These are phyloP conservation scores for Empidonax traillii DNA, from an alignment of 2,113 vertebrate species.

Conservation along the genomic window DNA sequence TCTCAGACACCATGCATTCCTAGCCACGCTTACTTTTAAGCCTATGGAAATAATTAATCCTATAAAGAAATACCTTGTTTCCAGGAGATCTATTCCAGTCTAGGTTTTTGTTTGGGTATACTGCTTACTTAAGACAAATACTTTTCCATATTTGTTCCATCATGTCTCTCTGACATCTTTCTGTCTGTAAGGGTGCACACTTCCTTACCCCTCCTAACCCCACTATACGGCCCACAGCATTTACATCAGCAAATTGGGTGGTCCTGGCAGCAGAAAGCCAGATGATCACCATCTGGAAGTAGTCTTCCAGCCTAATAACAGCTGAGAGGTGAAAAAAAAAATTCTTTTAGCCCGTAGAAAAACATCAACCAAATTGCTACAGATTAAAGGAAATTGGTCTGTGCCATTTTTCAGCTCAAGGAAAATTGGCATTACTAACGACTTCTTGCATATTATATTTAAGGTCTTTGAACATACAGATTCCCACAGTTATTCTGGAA, in stretches of 20 bases:
- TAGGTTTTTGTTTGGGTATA: not conserved
- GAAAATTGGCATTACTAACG: not conserved
- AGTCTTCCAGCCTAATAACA: not conserved
- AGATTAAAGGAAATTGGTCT: not conserved
- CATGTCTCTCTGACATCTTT: not conserved
- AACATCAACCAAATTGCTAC: not conserved
- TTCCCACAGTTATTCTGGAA: conserved; percentile 5
- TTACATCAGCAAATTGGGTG: not conserved
- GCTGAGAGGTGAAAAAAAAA: not conserved
- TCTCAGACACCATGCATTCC: not conserved
- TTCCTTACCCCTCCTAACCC: not conserved
- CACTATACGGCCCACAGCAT: not conserved
- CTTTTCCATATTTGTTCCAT: not conserved
- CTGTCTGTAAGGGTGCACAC: not conserved
- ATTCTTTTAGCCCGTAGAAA: not conserved
- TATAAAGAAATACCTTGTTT: not conserved
- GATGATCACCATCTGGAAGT: conserved; percentile 18
- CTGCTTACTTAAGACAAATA: not conserved
- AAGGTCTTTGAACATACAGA: not conserved
- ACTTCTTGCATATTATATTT: not conserved
- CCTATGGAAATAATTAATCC: not conserved
- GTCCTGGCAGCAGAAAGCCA: not conserved
- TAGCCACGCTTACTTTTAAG: not conserved
- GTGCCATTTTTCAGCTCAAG: conserved; percentile 2
- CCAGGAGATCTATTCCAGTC: not conserved